Evolutionary conservation across 1,140 invertebrate genomes (phyloP).

Genomic region (Bemisia tabaci): DNA sequence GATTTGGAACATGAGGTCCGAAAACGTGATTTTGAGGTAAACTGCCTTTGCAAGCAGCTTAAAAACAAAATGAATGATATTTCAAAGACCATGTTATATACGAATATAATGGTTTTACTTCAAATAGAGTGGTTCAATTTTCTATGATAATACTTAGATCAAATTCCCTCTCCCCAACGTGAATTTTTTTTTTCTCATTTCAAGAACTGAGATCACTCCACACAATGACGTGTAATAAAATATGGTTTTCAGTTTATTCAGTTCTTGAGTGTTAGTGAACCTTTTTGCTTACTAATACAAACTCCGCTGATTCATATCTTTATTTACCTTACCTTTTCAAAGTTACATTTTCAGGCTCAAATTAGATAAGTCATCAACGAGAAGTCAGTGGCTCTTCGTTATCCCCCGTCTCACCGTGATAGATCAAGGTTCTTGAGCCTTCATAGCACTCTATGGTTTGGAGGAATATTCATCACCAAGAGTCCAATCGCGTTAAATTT

Average conservation of each 20-base stretch:
- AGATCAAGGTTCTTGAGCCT: no score
- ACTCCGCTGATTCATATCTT: not conserved
- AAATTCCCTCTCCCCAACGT: not conserved
- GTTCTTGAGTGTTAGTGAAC: not conserved
- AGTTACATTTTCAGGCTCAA: no score
- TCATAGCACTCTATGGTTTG: no score
- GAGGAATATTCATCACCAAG: no score
- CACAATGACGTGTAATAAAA: not conserved
- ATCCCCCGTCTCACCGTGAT: no score
- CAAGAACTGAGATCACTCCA: not conserved
- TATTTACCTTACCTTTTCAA: no score
- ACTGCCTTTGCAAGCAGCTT: not conserved
- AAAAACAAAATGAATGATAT: not conserved
- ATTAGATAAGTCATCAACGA: no score
- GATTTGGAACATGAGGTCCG: conserved; percentile 98
- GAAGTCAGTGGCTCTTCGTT: no score
- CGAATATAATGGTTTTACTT: not conserved
- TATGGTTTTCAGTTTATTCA: not conserved
- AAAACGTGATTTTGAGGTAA: conserved; percentile 95
- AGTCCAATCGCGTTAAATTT: no score
- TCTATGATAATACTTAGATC: not conserved
- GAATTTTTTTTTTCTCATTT: not conserved
- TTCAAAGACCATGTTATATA: no score
- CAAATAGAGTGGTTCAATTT: not conserved
- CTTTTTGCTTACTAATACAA: not conserved